phyloP scores from a whole-genome alignment of 2,797 vertebrate genomes.

The Crypturellus tataupa region DNA sequence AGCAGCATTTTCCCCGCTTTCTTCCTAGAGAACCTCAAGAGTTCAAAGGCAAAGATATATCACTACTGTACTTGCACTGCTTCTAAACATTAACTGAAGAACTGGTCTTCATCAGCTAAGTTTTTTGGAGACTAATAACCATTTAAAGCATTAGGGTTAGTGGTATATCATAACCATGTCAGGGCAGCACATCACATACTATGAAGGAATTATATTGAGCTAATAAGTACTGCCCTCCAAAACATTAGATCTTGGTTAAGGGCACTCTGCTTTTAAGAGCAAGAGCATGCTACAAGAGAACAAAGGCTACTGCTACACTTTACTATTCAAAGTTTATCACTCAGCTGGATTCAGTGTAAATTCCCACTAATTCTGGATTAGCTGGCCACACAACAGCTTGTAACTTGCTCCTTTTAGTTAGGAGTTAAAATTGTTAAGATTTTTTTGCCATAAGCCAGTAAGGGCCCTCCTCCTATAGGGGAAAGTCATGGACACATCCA shows the following conservation, averaged over 20 bases:
- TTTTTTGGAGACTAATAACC: no score
- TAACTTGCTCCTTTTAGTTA: neutral
- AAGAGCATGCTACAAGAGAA: neutral
- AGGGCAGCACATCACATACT: neutral
- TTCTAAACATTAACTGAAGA: neutral
- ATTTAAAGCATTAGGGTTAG: neutral
- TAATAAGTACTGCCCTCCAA: neutral
- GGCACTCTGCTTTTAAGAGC: neutral
- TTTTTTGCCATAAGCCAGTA: neutral
- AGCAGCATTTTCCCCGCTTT: neutral
- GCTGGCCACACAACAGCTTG: neutral
- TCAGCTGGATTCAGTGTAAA: neutral
- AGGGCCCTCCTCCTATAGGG: no score
- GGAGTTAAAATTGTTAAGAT: conserved; percentile 6
- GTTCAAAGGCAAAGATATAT: no score
- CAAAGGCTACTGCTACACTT: neutral
- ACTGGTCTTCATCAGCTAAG: neutral
- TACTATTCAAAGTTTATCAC: neutral
- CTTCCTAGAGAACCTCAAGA: neutral
- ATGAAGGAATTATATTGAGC: neutral
- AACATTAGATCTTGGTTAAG: neutral
- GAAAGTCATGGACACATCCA: neutral
- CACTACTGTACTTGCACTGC: neutral
- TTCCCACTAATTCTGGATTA: conserved; percentile 29
- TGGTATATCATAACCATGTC: neutral